phyloP scores from a whole-genome alignment of 2,113 vertebrate genomes.

The Halichoerus grypus region DNA sequence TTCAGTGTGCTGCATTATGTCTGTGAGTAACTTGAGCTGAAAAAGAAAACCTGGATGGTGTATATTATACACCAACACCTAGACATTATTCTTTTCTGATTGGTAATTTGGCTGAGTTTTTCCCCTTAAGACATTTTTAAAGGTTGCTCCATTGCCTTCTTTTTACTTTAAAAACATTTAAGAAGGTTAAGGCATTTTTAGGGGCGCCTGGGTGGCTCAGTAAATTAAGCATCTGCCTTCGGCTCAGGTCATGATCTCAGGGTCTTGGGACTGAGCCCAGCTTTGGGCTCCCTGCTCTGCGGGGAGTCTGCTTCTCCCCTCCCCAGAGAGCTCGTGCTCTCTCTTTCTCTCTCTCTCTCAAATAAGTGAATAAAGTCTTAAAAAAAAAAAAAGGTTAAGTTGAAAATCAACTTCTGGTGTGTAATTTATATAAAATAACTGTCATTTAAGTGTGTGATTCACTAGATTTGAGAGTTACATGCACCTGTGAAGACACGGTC shows the following conservation, averaged over 20 bases:
- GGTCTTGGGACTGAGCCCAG: background rate
- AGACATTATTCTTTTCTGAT: background rate
- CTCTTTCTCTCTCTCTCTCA: background rate
- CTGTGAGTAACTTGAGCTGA: background rate
- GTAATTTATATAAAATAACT: background rate
- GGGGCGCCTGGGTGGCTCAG: background rate
- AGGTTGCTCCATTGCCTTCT: background rate
- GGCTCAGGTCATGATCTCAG: background rate
- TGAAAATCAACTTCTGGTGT: background rate
- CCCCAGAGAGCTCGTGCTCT: background rate
- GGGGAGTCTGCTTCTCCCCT: background rate
- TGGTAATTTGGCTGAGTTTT: background rate
- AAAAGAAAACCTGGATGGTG: background rate
- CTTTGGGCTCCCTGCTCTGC: background rate
- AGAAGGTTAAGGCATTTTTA: background rate
- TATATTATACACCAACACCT: background rate
- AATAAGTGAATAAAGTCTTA: background rate
- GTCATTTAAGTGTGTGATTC: background rate
- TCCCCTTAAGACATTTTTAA: background rate
- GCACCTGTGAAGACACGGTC: background rate
- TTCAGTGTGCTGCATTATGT: background rate
- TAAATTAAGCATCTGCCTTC: background rate
- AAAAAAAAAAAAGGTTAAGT: background rate
- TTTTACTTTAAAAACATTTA: constrained; percentile 7
- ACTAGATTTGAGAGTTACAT: background rate